Evolutionary conservation across 2,797 vertebrate species (phyloP).

Genomic region (Sebastolobus altivelis): DNA sequence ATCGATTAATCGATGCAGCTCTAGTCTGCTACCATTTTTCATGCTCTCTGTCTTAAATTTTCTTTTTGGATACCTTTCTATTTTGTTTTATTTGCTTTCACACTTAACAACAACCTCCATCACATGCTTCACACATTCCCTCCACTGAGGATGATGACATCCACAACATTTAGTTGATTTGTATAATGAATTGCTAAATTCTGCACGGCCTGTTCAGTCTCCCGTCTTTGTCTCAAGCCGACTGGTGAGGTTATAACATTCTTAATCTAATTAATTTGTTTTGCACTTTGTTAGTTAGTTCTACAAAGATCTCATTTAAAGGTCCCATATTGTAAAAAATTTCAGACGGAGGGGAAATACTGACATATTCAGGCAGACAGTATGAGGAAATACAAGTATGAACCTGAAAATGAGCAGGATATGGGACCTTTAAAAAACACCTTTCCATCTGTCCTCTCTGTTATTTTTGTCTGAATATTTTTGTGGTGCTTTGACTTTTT

Average conservation of each 20-base stretch:
- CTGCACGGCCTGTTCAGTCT: background rate
- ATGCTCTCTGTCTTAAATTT: conserved; percentile 1
- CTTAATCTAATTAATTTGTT: background rate
- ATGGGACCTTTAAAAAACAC: no score
- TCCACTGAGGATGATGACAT: background rate
- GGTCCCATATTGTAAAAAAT: no score
- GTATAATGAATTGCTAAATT: background rate
- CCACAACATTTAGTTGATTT: background rate
- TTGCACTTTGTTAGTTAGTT: background rate
- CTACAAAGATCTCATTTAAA: background rate
- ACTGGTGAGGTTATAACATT: background rate
- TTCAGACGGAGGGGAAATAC: no score
- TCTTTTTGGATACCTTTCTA: background rate
- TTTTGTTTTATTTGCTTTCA: background rate
- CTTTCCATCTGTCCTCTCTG: fast-evolving
- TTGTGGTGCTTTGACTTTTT: background rate
- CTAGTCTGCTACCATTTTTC: background rate
- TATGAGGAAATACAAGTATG: no score
- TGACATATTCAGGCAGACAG: no score
- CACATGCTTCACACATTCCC: background rate
- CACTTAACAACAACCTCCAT: background rate
- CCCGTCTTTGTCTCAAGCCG: no score
- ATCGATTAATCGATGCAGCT: no score
- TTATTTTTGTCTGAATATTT: background rate
- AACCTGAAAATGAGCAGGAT: no score